Conservation (phyloP, 2,113 vertebrate genomes). For the Ginglymostoma cirratum region DNA sequence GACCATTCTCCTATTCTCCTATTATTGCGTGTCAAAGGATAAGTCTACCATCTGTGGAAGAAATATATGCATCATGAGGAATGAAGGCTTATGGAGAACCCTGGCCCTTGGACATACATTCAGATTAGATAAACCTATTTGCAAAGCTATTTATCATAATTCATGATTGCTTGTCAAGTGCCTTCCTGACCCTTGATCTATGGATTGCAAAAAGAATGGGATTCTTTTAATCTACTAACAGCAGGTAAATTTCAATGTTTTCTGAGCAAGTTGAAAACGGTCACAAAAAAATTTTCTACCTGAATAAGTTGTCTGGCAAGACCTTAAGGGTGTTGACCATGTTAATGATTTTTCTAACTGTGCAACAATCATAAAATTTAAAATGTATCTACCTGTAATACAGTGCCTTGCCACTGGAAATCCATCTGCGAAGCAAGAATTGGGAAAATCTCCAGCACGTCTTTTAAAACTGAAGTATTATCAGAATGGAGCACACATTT, state of each 20-base stretch:
- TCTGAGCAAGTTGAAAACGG: neutral
- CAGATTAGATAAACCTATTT: neutral
- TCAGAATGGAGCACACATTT: neutral
- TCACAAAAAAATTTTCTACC: neutral
- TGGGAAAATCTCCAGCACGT: neutral
- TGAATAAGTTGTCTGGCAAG: neutral
- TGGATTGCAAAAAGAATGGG: neutral
- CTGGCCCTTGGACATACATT: neutral
- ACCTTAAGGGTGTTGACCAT: neutral
- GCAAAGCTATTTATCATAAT: neutral
- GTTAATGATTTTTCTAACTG: no score
- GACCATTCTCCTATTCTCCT: no score
- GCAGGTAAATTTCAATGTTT: neutral
- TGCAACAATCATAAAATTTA: no score
- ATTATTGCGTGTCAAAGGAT: neutral
- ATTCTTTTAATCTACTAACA: neutral
- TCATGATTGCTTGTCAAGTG: neutral
- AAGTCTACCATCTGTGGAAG: neutral
- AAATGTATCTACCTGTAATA: neutral
- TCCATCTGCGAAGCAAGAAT: neutral
- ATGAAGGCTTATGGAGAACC: constrained; percentile 10
- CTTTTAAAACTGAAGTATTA: neutral
- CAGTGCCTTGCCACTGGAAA: neutral
- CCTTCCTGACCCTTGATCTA: neutral
- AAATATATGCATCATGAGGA: neutral